These are phyloP conservation scores for Leptopilina clavipes DNA, from an alignment of 1,140 invertebrate genomes.

Conservation along the genomic window DNA sequence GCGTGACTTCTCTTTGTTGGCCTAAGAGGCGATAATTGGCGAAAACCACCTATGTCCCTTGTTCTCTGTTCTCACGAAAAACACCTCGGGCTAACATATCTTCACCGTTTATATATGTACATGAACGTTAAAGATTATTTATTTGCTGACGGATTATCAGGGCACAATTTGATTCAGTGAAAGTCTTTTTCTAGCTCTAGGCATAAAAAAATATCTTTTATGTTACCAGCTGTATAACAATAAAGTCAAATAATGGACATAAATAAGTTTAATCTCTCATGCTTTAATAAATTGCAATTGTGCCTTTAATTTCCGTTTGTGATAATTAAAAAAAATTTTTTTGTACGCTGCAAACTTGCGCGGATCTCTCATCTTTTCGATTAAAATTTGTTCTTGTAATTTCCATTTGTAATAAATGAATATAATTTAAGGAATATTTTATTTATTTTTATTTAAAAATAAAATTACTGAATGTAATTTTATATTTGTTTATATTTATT, in stretches of 20 bases:
- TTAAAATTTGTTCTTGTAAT: no score
- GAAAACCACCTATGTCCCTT: slow-evolving; percentile 13
- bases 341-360: no score
- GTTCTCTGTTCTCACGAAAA: slow-evolving; percentile 7
- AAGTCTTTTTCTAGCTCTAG: not conserved
- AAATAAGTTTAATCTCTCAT: no score
- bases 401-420: no score
- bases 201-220: not conserved
- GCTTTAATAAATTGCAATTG: no score
- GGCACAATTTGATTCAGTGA: slow-evolving; percentile 5
- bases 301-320: no score
- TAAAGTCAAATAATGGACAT: not conserved
- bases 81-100: not conserved
- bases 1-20: slow-evolving; percentile 7
- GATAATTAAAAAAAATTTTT: no score
- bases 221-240: not conserved
- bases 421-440: no score
- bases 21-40: slow-evolving; percentile 7
- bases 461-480: no score
- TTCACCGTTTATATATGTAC: not conserved
- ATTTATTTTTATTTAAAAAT: no score
- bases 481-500: no score
- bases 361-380: no score
- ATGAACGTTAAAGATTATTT: slow-evolving; percentile 1
- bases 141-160: slow-evolving; percentile 13